phyloP scores from a whole-genome alignment of 2,888 invertebrate genomes.

The Melinopterus prodromus region DNA sequence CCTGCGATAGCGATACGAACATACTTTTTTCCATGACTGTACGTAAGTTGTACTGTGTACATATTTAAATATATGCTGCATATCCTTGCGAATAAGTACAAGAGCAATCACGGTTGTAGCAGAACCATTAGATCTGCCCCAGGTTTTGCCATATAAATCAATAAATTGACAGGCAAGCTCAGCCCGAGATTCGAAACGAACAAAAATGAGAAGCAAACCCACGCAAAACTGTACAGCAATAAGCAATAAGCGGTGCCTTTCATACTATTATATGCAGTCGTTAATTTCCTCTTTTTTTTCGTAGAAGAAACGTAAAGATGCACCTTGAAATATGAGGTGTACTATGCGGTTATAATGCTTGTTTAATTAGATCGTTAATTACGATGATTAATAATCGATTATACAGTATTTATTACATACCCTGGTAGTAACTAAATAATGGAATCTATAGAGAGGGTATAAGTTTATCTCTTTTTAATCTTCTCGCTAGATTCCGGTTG shows the following conservation, averaged over 20 bases:
- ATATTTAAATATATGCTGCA: not conserved
- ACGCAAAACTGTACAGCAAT: not conserved
- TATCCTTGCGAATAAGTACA: not conserved
- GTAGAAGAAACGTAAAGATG: not conserved
- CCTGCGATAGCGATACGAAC: too few species aligned
- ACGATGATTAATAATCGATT: not conserved
- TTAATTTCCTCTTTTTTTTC: not conserved
- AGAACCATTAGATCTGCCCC: not conserved
- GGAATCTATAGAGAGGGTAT: too few species aligned
- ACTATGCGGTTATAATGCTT: not conserved
- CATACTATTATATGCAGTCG: not conserved
- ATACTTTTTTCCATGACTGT: too few species aligned
- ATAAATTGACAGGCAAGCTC: not conserved
- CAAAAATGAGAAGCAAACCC: not conserved
- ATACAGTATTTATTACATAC: not conserved
- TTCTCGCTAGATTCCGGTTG: too few species aligned
- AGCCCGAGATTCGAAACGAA: not conserved
- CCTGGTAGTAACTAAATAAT: too few species aligned
- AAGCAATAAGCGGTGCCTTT: not conserved
- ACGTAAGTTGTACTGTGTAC: too few species aligned
- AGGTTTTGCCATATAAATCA: not conserved
- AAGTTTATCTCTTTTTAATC: too few species aligned
- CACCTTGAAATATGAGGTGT: not conserved
- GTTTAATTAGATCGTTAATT: not conserved
- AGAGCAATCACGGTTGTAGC: not conserved